Evolutionary conservation across 2,888 invertebrate species (phyloP), one percentile per base, ranked within the genome.

Genomic region (Acholoe squamosa): DNA sequence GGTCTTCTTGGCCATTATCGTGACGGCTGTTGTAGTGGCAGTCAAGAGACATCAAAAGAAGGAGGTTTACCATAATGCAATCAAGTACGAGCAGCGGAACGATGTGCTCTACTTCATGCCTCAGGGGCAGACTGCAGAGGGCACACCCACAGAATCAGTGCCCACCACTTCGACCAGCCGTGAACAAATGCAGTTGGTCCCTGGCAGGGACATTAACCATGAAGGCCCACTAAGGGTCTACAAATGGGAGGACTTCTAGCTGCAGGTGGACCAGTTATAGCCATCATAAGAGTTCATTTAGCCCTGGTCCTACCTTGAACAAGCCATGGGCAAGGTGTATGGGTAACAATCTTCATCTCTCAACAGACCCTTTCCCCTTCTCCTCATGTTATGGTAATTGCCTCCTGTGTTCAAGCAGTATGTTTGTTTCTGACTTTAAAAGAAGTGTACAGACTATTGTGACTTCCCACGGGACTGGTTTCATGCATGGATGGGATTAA

Each of bases 171-270:
- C 71, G 52, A 90, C 88, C 10, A 86, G 89, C 34, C 67, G 80
- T 22, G 92, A 89, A 28, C 80, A 90, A 56, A 92, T 93, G 92
- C 89, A 92, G 10, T 77, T 93, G n/a, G 91, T 93, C 22, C 92
- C 93, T 0, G 93, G 93, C 0, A 80, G 93, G 76, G 93, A 93
- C 86, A 92, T 93, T 33, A 92, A 92, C 77, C 93, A 93, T 90
- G 93, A 93, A 71, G 93, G 93, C 10, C 93, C 93, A 3, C 89
- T 93, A 31, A 22, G 92, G 90, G 92, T 93, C 34, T 93, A 93
- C 89, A 93, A 93, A 56, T 93, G 93, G 93, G 93, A 93, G 77
- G 93, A 93, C 61, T 93, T 93, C 91, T 93, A 89, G 86, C n/a
- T 28, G 76, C 3, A 43, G 3, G 43, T 43, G 43, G 43, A 43